These are phyloP conservation scores for Ascidia mentula DNA, from an alignment of 23 tunicate species.

Conservation along the genomic window DNA sequence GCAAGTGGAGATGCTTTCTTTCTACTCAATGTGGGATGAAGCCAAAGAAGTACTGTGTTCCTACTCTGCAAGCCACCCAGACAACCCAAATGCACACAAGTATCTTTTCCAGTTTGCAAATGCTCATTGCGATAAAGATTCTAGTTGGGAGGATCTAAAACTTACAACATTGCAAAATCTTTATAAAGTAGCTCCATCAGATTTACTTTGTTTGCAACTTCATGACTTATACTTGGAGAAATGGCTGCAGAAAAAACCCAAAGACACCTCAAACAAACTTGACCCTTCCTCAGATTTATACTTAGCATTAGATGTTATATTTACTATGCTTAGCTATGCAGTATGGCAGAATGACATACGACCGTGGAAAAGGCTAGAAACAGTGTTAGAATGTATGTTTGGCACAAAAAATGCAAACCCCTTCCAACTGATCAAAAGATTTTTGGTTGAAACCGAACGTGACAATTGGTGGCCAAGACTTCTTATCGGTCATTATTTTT, in stretches of 20 bases:
- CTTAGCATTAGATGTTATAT: constrained; percentile 5
- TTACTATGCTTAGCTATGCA: constrained; percentile 17
- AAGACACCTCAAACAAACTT: neutral
- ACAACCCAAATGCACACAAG: constrained; percentile 67
- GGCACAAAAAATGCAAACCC: too few relatives aligned
- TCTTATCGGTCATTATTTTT: neutral
- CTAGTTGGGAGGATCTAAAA: neutral
- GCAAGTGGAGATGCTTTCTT: constrained; percentile 25
- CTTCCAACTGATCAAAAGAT: neutral
- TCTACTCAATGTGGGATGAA: constrained; percentile 13
- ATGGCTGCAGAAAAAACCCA: neutral
- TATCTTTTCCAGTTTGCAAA: constrained; percentile 26
- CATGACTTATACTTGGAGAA: constrained; percentile 7
- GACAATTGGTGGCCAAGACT: constrained; percentile 24
- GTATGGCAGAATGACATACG: neutral
- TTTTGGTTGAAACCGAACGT: constrained; percentile 13
- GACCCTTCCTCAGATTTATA: neutral
- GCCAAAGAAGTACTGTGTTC: constrained; percentile 19
- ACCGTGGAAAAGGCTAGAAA: neutral
- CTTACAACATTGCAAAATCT: neutral
- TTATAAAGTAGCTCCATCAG: neutral
- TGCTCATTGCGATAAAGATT: neutral
- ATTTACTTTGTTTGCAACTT: neutral
- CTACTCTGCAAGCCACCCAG: constrained; percentile 20
- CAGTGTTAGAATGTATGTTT: neutral